phyloP scores from a whole-genome alignment of 2,888 invertebrate genomes.

The Fragum fragum region DNA sequence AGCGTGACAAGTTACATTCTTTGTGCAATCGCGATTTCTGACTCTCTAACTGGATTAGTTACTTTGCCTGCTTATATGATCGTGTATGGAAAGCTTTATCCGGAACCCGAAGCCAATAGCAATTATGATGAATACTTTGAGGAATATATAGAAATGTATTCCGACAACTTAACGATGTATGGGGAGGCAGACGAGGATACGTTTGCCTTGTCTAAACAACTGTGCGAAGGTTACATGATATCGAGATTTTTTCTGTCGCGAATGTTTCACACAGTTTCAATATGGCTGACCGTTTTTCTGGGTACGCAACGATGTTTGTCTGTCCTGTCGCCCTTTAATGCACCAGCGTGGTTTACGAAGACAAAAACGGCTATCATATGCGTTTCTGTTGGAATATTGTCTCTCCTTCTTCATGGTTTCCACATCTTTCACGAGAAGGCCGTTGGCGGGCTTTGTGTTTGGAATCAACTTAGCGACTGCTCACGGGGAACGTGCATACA shows the following conservation, averaged over 20 bases:
- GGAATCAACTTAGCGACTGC: constrained; percentile 8
- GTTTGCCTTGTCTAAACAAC: background rate
- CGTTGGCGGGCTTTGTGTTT: constrained; percentile 25
- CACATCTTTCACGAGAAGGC: constrained; percentile 35
- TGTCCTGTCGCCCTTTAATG: constrained; percentile 33
- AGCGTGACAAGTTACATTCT: constrained; percentile 41
- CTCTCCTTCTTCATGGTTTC: constrained; percentile 34
- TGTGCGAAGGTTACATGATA: constrained; percentile 47
- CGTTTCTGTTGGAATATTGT: constrained; percentile 4
- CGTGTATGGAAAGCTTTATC: constrained; percentile 14
- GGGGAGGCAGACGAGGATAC: background rate
- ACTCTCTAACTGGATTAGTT: constrained; percentile 52
- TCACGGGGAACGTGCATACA: background rate
- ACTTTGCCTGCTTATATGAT: constrained; percentile 46
- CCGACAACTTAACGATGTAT: background rate
- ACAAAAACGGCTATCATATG: constrained; percentile 14
- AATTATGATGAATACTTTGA: background rate
- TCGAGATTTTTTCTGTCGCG: constrained; percentile 54
- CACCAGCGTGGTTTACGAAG: constrained; percentile 9
- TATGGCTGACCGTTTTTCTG: constrained; percentile 67
- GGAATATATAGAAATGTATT: background rate
- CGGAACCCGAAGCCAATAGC: background rate
- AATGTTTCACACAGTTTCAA: constrained; percentile 65
- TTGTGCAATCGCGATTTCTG: constrained; percentile 49
- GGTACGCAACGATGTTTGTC: constrained; percentile 58